Evolutionary conservation across 2,113 vertebrate genomes (phyloP), one percentile per base, ranked within the genome.

Genomic region (Brevimyrus niger): DNA sequence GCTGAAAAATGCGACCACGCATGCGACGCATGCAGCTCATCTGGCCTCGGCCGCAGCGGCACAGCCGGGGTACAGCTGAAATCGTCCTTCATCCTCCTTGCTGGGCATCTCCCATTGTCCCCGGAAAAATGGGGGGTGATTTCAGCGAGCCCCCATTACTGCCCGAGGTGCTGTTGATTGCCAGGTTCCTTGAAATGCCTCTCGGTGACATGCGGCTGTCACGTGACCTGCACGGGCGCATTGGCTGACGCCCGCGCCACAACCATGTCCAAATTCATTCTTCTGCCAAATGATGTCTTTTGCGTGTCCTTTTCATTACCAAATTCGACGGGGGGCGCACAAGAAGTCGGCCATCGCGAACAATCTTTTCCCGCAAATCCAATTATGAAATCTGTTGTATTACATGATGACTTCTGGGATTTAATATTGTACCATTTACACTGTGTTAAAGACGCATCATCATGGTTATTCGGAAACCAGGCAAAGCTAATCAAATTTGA

Each of bases 301-400:
- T 83, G 48, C 31, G 92, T 93, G 94, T 93, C 91, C 89, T 94
- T 95, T 94, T 91, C 91, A 92, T 93, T 94, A 92, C 89, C 90
- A 90, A 92, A 88, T 93, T 92, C 93, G 92, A 94, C 92, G 92
- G 92, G 90, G 91, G 89, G 90, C 42, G 87, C 94, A 92, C 94
- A 94, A 95, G 94, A 94, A 93, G 92, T 92, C 82, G 88, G 89
- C 85, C 90, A 89, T 94, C 90, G 86, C 87, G 89, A 91, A 89
- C 89, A 92, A 87, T 84, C 76, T 90, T 87, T 92, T 91, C 92
- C 90, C 87, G 91, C 91, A 94, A 94, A 95, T 94, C 94, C 94
- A 95, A 95, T 95, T 95, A 95, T 65, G 51, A 90, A 92, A 93
- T 94, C 87, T 93, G 92, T 90, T 91, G 94, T 94, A 95, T 94